Evolutionary conservation across 2,888 invertebrate genomes (phyloP).

Genomic region (Ceratothoa steindachneri): DNA sequence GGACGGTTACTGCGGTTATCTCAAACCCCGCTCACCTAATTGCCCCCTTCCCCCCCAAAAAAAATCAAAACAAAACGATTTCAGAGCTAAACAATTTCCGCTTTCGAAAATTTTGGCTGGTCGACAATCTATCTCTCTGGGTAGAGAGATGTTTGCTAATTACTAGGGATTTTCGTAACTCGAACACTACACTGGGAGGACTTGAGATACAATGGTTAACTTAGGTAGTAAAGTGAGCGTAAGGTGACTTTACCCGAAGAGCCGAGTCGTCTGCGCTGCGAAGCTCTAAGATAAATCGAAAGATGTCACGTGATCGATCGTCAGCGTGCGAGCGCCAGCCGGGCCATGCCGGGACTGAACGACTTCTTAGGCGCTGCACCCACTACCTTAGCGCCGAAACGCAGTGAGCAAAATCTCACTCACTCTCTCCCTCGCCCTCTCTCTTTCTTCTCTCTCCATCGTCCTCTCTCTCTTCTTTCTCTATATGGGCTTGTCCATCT

Average conservation of each 20-base stretch:
- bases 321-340: background rate
- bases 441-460: background rate
- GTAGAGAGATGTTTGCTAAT: too few species aligned
- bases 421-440: constrained; percentile 18
- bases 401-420: background rate
- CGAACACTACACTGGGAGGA: too few species aligned
- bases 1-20: too few species aligned
- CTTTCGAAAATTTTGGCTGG: too few species aligned
- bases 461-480: background rate
- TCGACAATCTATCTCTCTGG: too few species aligned
- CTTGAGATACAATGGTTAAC: too few species aligned
- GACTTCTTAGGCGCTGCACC: background rate
- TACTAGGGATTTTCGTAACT: too few species aligned
- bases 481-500: too few species aligned
- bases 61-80: too few species aligned
- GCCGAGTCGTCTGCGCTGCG: background rate
- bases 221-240: background rate
- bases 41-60: too few species aligned
- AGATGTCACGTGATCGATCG: background rate
- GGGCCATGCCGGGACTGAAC: constrained; percentile 12
- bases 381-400: background rate
- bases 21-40: too few species aligned
- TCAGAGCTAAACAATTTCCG: too few species aligned
- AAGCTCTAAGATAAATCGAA: background rate
- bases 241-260: background rate